phyloP scores from a whole-genome alignment of 2,888 invertebrate genomes.

The Dicyrtomina minuta region DNA sequence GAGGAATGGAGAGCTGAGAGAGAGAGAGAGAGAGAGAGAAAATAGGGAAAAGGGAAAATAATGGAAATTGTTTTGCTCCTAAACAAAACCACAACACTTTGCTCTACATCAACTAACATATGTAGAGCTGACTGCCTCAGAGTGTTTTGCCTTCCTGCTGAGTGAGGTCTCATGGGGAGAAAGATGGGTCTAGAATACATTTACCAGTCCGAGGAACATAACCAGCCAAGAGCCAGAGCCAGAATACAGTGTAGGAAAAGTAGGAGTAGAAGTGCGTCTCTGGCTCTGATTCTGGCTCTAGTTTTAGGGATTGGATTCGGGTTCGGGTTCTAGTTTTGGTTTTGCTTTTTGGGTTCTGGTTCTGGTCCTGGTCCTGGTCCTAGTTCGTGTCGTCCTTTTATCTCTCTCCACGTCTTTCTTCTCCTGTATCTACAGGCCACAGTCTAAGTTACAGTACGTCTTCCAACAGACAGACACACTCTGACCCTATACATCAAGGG shows the following conservation, averaged over 20 bases:
- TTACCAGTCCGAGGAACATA: too few species aligned
- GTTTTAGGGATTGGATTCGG: not conserved
- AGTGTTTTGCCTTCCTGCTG: constrained; percentile 22
- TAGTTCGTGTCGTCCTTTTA: not conserved
- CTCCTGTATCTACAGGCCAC: not conserved
- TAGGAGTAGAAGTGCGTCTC: not conserved
- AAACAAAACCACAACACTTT: constrained; percentile 27
- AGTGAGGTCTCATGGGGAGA: constrained; percentile 31
- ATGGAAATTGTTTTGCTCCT: constrained; percentile 8
- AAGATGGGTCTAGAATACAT: constrained; percentile 24
- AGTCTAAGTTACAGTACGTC: too few species aligned
- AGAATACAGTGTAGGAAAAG: too few species aligned
- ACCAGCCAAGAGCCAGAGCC: too few species aligned
- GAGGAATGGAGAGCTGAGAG: not conserved
- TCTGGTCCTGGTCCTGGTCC: not conserved
- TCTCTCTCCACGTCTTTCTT: not conserved
- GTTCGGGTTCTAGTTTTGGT: not conserved
- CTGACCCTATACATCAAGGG: too few species aligned
- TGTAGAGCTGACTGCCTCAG: constrained; percentile 5
- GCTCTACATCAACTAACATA: constrained; percentile 18
- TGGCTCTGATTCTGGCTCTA: not conserved
- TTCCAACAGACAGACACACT: too few species aligned
- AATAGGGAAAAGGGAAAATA: constrained; percentile 4
- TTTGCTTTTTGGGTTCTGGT: not conserved
- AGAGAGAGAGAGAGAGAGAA: not conserved